These are phyloP conservation scores for Orgyia antiqua DNA, from an alignment of 2,888 invertebrate genomes.

Conservation along the genomic window DNA sequence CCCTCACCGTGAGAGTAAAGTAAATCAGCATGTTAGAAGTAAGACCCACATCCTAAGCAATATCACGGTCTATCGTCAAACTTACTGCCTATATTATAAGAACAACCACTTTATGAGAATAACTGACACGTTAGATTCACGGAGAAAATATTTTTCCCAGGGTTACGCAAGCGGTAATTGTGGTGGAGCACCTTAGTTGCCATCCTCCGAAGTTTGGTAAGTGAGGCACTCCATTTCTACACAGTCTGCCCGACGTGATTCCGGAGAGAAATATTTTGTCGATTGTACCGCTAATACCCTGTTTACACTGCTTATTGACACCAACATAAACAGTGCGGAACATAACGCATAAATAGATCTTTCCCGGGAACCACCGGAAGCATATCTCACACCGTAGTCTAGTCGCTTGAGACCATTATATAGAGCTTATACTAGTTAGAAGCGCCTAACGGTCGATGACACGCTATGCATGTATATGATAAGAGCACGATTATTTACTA, in stretches of 20 bases:
- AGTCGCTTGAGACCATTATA: slow-evolving; percentile 61
- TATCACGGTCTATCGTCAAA: slow-evolving; percentile 53
- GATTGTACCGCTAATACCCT: slow-evolving; percentile 72
- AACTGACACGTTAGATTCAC: slow-evolving; percentile 78
- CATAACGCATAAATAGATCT: slow-evolving; percentile 76
- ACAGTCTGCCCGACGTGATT: slow-evolving; percentile 75
- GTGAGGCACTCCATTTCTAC: slow-evolving; percentile 76
- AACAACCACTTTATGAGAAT: slow-evolving; percentile 66
- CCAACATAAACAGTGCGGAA: slow-evolving; percentile 67
- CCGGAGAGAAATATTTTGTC: slow-evolving; percentile 78
- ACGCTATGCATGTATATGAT: slow-evolving; percentile 75
- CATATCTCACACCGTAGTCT: slow-evolving; percentile 66
- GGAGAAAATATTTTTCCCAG: slow-evolving; percentile 78
- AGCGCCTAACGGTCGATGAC: slow-evolving; percentile 64
- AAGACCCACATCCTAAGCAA: slow-evolving; percentile 56
- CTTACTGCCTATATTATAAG: slow-evolving; percentile 51
- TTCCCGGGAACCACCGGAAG: slow-evolving; percentile 75
- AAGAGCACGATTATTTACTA: slow-evolving; percentile 63
- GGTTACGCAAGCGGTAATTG: slow-evolving; percentile 79
- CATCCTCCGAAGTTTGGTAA: slow-evolving; percentile 78
- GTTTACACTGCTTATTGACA: slow-evolving; percentile 61
- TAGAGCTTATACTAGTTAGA: slow-evolving; percentile 52
- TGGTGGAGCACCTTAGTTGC: slow-evolving; percentile 79
- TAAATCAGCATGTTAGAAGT: slow-evolving; percentile 65
- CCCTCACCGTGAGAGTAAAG: slow-evolving; percentile 49